These are phyloP conservation scores for Hydractinia echinata DNA, from an alignment of 30 jellyfish, hydroid and myxozoan genomes.

Conservation along the genomic window DNA sequence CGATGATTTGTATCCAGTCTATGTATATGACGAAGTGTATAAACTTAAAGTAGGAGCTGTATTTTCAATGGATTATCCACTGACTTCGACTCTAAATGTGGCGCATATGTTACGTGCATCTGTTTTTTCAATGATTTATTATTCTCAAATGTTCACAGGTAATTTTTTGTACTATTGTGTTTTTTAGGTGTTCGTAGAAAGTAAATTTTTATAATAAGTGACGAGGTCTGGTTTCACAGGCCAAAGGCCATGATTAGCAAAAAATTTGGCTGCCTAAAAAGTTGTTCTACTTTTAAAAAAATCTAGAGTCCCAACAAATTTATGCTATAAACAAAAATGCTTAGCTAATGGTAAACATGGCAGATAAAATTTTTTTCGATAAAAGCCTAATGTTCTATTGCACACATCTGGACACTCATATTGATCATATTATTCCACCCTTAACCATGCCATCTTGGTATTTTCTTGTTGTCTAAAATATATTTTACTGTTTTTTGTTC, in stretches of 20 bases:
- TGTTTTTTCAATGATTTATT: neutral
- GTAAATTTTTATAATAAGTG: neutral
- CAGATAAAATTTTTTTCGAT: too few species aligned
- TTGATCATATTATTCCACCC: too few species aligned
- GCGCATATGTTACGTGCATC: slow-evolving; percentile 10
- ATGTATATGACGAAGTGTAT: neutral
- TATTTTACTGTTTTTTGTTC: too few species aligned
- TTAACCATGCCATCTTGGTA: too few species aligned
- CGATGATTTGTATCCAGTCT: slow-evolving; percentile 1
- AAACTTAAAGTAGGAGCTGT: neutral
- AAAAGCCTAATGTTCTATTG: too few species aligned
- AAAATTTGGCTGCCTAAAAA: neutral
- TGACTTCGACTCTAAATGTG: neutral
- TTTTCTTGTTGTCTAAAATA: too few species aligned
- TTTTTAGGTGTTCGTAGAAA: too few species aligned
- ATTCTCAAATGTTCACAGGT: neutral
- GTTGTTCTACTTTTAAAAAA: neutral
- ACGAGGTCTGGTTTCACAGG: neutral
- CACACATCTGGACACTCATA: too few species aligned
- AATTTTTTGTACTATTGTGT: neutral
- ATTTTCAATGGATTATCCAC: neutral
- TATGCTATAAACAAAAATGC: too few species aligned
- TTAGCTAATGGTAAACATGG: too few species aligned
- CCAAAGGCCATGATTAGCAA: neutral
- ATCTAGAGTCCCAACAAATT: too few species aligned